phyloP scores from a whole-genome alignment of 1,140 invertebrate species.

The Bombyx mandarina region DNA sequence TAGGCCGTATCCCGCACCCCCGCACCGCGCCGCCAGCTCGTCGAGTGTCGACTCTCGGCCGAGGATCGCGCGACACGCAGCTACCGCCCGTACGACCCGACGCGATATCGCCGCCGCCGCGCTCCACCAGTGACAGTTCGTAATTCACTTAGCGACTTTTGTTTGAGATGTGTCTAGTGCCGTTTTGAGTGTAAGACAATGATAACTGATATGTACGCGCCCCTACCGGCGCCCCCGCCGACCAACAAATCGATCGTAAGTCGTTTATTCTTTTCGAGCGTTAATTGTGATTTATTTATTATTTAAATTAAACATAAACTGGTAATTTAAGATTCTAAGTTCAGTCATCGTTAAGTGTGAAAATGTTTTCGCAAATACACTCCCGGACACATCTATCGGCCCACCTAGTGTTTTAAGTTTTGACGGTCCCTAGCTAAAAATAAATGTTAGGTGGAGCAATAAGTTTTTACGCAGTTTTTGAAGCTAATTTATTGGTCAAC shows the following conservation, averaged over 20 bases:
- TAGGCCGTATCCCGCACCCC: constrained; percentile 6
- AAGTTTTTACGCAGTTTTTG: too few species aligned
- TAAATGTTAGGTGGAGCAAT: too few species aligned
- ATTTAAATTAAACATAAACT: too few species aligned
- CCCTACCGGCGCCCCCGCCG: constrained; percentile 43
- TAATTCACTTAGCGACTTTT: constrained; percentile 1
- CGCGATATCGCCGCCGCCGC: constrained; percentile 12
- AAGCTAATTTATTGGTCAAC: too few species aligned
- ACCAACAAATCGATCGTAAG: constrained; percentile 55
- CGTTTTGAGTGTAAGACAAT: constrained; percentile 35
- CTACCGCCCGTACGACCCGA: constrained; percentile 3
- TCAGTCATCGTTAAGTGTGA: too few species aligned
- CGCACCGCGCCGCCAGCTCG: constrained; percentile 14
- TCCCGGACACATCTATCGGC: too few species aligned
- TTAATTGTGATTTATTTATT: neutral
- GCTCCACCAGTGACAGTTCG: constrained; percentile 13
- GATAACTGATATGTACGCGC: constrained; percentile 65
- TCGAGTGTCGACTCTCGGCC: constrained; percentile 5
- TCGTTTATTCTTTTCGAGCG: constrained; percentile 11
- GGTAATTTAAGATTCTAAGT: too few species aligned
- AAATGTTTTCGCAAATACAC: too few species aligned
- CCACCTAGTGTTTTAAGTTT: too few species aligned
- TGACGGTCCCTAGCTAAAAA: too few species aligned
- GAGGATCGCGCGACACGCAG: constrained; percentile 18
- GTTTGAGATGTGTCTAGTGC: constrained; percentile 11